Percentiles rank a stretch among this genome's conserved stretches.
Conservation (phyloP, 2,888 invertebrate genomes). For the Lepidocyrtoides sp. region DNA sequence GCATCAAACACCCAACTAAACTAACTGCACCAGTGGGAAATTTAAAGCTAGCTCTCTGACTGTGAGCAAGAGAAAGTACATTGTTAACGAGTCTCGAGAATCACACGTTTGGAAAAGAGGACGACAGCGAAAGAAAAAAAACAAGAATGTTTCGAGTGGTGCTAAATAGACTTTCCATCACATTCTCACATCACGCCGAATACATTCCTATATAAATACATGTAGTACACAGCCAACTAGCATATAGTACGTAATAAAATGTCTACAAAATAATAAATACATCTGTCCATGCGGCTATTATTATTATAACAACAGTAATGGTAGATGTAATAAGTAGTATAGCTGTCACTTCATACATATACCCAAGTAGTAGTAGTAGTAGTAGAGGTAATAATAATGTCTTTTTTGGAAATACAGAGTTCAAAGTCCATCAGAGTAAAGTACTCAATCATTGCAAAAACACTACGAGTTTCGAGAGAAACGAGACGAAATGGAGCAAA, state of each 20-base stretch:
- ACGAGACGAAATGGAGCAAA: conserved; percentile 64
- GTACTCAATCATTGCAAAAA: conserved; percentile 69
- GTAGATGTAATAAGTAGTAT: background rate
- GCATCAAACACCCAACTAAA: conserved; percentile 66
- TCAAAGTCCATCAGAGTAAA: conserved; percentile 70
- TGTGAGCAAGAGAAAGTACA: conserved; percentile 38
- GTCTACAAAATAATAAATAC: background rate
- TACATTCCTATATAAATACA: too few relatives aligned
- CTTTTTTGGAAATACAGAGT: conserved; percentile 30
- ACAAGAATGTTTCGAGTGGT: conserved; percentile 50
- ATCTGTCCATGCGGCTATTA: background rate
- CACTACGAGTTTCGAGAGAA: background rate
- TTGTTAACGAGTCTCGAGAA: conserved; percentile 32
- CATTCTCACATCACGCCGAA: background rate
- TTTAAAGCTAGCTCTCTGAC: conserved; percentile 48
- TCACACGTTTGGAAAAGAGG: background rate
- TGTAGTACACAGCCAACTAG: background rate
- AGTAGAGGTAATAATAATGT: conserved; percentile 22
- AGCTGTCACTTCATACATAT: background rate
- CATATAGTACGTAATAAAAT: background rate
- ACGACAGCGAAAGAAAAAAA: background rate
- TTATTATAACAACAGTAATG: background rate
- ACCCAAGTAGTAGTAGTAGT: too few relatives aligned
- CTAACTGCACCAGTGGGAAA: conserved; percentile 63
- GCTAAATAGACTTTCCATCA: conserved; percentile 62